Evolutionary conservation across 2,888 invertebrate species (phyloP), one percentile per base, ranked within the genome.

Genomic region (Hyposoter didymator): DNA sequence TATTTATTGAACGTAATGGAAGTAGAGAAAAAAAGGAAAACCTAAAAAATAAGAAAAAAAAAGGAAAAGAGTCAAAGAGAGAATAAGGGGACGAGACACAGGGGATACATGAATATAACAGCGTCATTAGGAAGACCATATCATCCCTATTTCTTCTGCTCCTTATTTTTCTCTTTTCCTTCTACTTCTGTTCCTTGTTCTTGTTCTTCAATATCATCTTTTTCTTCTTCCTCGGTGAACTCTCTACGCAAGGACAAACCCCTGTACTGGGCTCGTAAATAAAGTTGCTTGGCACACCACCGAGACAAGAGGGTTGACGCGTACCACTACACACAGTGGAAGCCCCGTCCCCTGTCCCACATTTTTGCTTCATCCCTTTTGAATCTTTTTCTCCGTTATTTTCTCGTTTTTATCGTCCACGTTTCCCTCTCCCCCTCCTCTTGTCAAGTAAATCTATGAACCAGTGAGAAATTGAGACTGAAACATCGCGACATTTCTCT

Each of bases 81-180:
- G 45, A 39, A 19, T 52, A 39, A 59, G 81, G 74, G 67, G 79
- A 47, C 64, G 64, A 64, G 2, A 39, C 66, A 19, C 39, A 39
- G n/a, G 35, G 39, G 84, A 78, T 81, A 81, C 81, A 78, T 81
- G 81, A 84, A 84, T 84, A 84, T 84, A 84, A 82, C 75, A 49
- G 82, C 75, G 75, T 85, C 85, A 85, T 85, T 85, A 82, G 47
- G 75, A 69, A 64, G 70, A 75, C 52, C 49, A 47, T 62, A 78
- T 67, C 52, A 78, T 83, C 73, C 67, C 84, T 80, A 75, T 28
- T 67, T 45, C 76, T 70, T 59, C n/a, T 72, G 64, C 70, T 64
- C 59, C 49, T 66, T 22, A 64, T 69, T 79, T 66, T 67, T 47
- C 17, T 59, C 62, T 64, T 59, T 49, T 32, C 73, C 52, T 39